These are phyloP conservation scores for Drosophila bipectinata DNA, from an alignment of 1,140 invertebrate genomes.

Conservation along the genomic window DNA sequence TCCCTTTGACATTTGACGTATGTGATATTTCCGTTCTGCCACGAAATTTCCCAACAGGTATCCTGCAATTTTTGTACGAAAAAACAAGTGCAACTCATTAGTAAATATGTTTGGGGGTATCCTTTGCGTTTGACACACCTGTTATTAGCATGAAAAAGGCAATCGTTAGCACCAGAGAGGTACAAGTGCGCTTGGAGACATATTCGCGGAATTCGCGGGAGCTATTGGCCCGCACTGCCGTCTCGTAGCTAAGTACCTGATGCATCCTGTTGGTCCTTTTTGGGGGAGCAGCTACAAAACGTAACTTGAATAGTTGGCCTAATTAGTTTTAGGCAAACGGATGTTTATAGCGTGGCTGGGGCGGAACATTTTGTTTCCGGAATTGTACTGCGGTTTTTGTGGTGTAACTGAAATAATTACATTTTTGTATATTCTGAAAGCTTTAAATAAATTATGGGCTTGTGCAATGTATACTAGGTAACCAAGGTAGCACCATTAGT, in stretches of 20 bases:
- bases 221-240: constrained; percentile 77
- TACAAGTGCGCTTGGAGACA: constrained; percentile 81
- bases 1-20: constrained; percentile 71
- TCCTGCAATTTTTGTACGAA: constrained; percentile 48
- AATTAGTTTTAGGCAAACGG: constrained; percentile 11
- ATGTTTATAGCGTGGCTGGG: not conserved
- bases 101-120: constrained; percentile 16
- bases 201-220: constrained; percentile 78
- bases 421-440: not conserved
- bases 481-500: not conserved
- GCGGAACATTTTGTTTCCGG: constrained; percentile 12
- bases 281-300: not conserved
- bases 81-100: constrained; percentile 59
- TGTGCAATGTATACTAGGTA: not conserved
- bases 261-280: constrained; percentile 61
- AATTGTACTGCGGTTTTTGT: constrained; percentile 6
- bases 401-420: constrained; percentile 1
- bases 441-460: not conserved
- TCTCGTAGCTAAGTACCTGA: constrained; percentile 83
- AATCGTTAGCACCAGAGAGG: constrained; percentile 77
- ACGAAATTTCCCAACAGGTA: constrained; percentile 82
- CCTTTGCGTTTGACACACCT: constrained; percentile 53
- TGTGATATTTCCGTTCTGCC: constrained; percentile 79
- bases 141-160: constrained; percentile 82
- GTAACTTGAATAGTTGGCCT: constrained; percentile 7